Base-by-base conservation (phyloP, 1,140 invertebrate genomes). In the Brachionus koreanus region DNA sequence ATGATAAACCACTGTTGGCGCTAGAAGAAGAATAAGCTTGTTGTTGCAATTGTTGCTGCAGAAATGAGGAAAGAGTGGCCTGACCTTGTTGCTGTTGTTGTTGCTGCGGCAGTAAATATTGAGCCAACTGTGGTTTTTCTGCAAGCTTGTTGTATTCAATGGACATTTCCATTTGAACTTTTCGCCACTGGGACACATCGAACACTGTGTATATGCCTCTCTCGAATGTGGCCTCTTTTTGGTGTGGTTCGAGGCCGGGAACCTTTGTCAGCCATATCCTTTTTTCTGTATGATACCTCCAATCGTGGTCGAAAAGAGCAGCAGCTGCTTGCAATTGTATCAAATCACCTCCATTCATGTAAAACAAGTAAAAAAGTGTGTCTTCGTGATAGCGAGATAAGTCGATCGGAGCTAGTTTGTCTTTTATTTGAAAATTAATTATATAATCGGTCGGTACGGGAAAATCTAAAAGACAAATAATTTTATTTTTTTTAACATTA, bases 201-300 rank as follows among this genome's bases (percentile, higher is more conserved):
- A 98, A 99, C 89, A 97, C 97, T 90, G 96, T 98, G 90, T 98
- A 99, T 84, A 95, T 98, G 89, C 97, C 96, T 86, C 95, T 91
- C 90, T 98, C 97, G 89, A 96, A 98, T 84, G 93, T 94, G 83
- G 91, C 91, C 84, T 95, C 97, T 90, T 98, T 98, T 89, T 98
- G 95, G 83, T 94, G 91, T 84, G 95, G 92, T 83, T 93, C 93
- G 89, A 95, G 92, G 84, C 95, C 95, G 82, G 95, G 95, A 85
- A 95, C 95, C 90, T 97, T 93, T 84, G 96, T 98, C 88, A 99
- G 95, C 97, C 97, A 99, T 84, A 98, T 94, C 89, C 96, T 94
- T 88, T 99, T 96, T 86, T 98, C 96, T 91, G 94, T 98, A 88
- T 98, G 97, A 91, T 96, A 99, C 89, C 97, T 92, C 97, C 97